Evolutionary conservation across 2,888 invertebrate species (phyloP).

Genomic region (Lapara coniferarum): DNA sequence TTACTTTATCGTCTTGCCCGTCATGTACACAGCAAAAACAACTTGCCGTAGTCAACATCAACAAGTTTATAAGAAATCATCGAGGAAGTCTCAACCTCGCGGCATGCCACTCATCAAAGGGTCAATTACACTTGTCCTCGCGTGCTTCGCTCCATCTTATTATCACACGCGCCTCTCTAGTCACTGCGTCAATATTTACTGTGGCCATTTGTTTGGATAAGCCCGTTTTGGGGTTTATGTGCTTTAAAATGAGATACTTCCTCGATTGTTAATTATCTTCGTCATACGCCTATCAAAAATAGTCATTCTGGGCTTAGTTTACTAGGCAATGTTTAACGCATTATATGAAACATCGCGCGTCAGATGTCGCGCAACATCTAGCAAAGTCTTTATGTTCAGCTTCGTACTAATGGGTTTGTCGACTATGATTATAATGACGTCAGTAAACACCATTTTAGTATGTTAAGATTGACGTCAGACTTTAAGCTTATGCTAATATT

Average conservation of each 20-base stretch:
- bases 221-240: neutral
- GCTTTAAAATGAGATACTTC: neutral
- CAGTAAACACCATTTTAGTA: too few species aligned
- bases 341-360: too few species aligned
- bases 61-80: conserved; percentile 6
- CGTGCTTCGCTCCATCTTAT: conserved; percentile 4
- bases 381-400: too few species aligned
- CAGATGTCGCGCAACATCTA: too few species aligned
- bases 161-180: neutral
- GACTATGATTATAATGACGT: too few species aligned
- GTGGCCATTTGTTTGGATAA: neutral
- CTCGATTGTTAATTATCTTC: too few species aligned
- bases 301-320: too few species aligned
- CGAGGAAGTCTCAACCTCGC: conserved; percentile 16
- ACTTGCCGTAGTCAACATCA: neutral
- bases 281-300: too few species aligned
- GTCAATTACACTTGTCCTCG: conserved; percentile 5
- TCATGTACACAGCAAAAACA: neutral
- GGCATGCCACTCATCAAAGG: neutral
- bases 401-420: too few species aligned
- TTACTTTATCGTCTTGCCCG: neutral
- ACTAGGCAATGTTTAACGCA: too few species aligned
- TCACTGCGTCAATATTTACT: neutral
- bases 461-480: too few species aligned
- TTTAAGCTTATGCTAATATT: too few species aligned